These are phyloP conservation scores for Oligia fasciuncula DNA, from an alignment of 2,888 invertebrate genomes.

Conservation along the genomic window DNA sequence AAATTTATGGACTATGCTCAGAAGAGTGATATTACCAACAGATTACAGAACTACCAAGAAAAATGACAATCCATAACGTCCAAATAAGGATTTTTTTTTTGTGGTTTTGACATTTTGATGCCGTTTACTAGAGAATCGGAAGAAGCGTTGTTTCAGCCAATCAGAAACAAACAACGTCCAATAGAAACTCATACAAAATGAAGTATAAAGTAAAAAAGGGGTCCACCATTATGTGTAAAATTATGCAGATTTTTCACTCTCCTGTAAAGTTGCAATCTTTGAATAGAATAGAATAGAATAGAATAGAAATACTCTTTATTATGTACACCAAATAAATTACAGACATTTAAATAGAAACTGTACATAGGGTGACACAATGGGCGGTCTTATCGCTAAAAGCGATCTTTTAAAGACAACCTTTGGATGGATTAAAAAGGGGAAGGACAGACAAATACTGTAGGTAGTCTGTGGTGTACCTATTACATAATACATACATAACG, in stretches of 20 bases:
- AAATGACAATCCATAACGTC: background rate
- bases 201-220: background rate
- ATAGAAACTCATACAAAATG: background rate
- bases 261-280: background rate
- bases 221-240: background rate
- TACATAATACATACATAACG: too few species aligned
- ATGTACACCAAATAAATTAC: too few species aligned
- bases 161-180: background rate
- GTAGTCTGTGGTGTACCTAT: too few species aligned
- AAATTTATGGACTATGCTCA: background rate
- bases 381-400: too few species aligned
- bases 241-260: background rate
- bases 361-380: too few species aligned
- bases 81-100: background rate
- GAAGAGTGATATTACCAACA: background rate
- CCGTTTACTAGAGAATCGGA: background rate
- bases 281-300: too few species aligned
- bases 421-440: too few species aligned
- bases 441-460: too few species aligned
- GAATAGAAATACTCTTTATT: too few species aligned
- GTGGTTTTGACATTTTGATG: background rate
- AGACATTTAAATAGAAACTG: too few species aligned
- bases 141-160: background rate
- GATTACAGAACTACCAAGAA: conserved; percentile 2
- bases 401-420: too few species aligned